A percentile compares a stretch with the other conserved stretches of the same genome.
Evolutionary conservation across 1,140 invertebrate species (phyloP).

Genomic region (Fopius arisanus): DNA sequence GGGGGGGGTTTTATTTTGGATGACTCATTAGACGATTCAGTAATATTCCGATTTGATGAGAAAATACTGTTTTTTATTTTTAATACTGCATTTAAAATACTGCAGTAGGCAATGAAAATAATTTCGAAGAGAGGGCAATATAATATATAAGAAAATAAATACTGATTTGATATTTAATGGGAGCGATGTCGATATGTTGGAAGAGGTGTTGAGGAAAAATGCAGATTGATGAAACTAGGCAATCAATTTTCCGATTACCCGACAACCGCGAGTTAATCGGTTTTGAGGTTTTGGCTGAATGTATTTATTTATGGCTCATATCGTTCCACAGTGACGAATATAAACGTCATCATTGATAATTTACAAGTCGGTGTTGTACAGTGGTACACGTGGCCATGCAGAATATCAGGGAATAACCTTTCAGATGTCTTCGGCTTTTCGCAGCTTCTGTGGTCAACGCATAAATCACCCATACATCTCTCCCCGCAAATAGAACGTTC

Average conservation of each 20-base stretch:
- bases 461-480: not conserved
- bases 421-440: not conserved
- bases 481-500: not conserved
- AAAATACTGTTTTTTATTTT: no score
- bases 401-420: not conserved
- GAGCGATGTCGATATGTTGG: no score
- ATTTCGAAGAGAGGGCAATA: no score
- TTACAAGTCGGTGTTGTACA: constrained; percentile 41
- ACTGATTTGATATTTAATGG: no score
- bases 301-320: constrained; percentile 58
- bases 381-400: not conserved
- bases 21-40: no score
- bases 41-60: no score
- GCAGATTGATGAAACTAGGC: not conserved
- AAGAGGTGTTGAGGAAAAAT: no score
- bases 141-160: no score
- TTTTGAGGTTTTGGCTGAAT: constrained; percentile 42
- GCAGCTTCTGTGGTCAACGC: not conserved
- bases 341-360: constrained; percentile 54
- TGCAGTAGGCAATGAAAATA: no score
- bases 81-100: no score
- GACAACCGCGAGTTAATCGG: not conserved
- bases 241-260: not conserved
- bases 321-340: constrained; percentile 59
- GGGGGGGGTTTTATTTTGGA: no score